These are phyloP conservation scores for Lytechinus pictus DNA, from an alignment of 35 echinoderm and acorn worm species.

Conservation along the genomic window DNA sequence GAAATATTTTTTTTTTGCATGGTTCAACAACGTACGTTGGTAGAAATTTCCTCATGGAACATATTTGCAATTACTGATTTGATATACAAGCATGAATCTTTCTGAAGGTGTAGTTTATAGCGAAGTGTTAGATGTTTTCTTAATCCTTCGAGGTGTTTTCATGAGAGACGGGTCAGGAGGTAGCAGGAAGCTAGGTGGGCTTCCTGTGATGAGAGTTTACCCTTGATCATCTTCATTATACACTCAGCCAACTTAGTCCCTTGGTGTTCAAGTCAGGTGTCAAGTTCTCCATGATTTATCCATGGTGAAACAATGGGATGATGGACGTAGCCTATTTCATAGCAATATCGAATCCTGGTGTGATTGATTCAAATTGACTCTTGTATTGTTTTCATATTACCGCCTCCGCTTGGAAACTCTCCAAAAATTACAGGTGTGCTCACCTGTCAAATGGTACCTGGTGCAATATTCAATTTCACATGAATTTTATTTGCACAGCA, in stretches of 20 bases:
- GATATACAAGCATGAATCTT: neutral
- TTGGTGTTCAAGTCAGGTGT: neutral
- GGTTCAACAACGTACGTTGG: too few species aligned
- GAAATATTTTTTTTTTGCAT: too few species aligned
- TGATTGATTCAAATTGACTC: neutral
- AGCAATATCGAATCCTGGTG: neutral
- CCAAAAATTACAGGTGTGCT: slow-evolving; percentile 1
- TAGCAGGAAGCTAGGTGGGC: neutral
- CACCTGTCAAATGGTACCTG: neutral
- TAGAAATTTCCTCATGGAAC: too few species aligned
- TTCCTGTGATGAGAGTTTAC: neutral
- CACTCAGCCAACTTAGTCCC: neutral
- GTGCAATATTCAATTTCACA: neutral
- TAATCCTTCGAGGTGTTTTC: neutral
- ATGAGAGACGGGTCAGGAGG: neutral
- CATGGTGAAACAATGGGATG: slow-evolving; percentile 1
- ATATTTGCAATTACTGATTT: too few species aligned
- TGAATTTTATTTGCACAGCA: neutral
- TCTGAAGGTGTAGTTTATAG: neutral
- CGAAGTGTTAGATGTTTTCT: neutral
- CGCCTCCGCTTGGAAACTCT: neutral
- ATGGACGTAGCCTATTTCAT: neutral
- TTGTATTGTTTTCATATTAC: neutral
- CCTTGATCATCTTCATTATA: neutral
- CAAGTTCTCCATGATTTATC: neutral